phyloP scores from a whole-genome alignment of 2,888 invertebrate species.

The Belgica antarctica region DNA sequence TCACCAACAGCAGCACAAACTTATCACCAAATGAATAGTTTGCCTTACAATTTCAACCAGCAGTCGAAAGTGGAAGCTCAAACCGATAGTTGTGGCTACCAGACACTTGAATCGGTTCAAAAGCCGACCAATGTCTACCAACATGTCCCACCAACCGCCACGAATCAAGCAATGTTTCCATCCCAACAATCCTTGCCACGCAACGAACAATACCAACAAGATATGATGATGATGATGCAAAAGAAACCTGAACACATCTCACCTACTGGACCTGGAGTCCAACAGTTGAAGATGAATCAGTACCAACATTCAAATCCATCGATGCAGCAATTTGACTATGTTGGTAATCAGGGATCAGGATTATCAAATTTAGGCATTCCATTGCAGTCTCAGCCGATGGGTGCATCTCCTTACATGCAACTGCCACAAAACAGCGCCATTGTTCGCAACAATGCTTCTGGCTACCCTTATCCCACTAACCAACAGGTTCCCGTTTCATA shows the following conservation, averaged over 20 bases:
- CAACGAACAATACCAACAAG: slow-evolving; percentile 25
- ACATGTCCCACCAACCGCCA: slow-evolving; percentile 48
- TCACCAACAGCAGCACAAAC: slow-evolving; percentile 49
- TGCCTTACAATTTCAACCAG: slow-evolving; percentile 24
- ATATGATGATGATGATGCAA: slow-evolving; percentile 46
- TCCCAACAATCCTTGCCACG: slow-evolving; percentile 48
- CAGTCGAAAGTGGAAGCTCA: slow-evolving; percentile 51
- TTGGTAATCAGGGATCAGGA: slow-evolving; percentile 50
- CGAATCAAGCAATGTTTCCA: slow-evolving; percentile 51
- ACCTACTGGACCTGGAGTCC: slow-evolving; percentile 48
- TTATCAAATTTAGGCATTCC: slow-evolving; percentile 50
- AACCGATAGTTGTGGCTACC: slow-evolving; percentile 46
- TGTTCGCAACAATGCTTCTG: slow-evolving; percentile 32
- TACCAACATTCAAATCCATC: neutral
- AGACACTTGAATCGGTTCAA: slow-evolving; percentile 32
- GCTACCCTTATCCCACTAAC: slow-evolving; percentile 13
- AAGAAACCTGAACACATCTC: slow-evolving; percentile 46
- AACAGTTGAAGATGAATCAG: slow-evolving; percentile 50
- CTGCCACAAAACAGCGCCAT: slow-evolving; percentile 40
- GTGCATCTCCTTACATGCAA: slow-evolving; percentile 48
- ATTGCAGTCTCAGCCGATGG: slow-evolving; percentile 45
- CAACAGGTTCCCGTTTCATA: slow-evolving; percentile 48
- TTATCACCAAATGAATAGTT: slow-evolving; percentile 50
- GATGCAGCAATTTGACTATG: slow-evolving; percentile 46
- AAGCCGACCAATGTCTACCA: slow-evolving; percentile 46